Evolutionary conservation across 2,797 vertebrate species (phyloP).

Genomic region (Notolepis coatsorum): DNA sequence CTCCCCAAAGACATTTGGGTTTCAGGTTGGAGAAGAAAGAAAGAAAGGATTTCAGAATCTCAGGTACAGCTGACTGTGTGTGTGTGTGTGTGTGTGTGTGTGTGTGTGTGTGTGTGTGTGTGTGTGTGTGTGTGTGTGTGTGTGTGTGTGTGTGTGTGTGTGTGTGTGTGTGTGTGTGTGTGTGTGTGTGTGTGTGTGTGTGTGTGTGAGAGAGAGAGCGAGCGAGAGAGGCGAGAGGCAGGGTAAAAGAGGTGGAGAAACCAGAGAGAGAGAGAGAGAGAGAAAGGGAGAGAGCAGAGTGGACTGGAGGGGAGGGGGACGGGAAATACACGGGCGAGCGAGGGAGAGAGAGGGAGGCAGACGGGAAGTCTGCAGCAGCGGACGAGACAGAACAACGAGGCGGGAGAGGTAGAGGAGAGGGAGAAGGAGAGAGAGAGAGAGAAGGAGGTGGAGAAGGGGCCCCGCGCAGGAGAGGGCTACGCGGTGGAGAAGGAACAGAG

Average conservation of each 20-base stretch:
- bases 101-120: no score
- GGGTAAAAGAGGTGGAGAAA: constrained; percentile 71
- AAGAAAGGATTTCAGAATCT: constrained; percentile 49
- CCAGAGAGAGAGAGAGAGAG: constrained; percentile 58
- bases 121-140: no score
- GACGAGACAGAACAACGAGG: constrained; percentile 75
- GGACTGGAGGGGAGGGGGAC: constrained; percentile 54
- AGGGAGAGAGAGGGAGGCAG: constrained; percentile 58
- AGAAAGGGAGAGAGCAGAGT: constrained; percentile 30
- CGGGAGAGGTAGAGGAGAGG: constrained; percentile 68
- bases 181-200: constrained; percentile 9
- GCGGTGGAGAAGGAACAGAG: constrained; percentile 71
- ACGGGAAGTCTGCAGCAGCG: constrained; percentile 69
- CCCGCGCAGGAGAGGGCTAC: constrained; percentile 74
- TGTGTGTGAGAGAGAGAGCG: constrained; percentile 22
- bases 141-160: neutral
- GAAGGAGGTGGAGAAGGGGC: constrained; percentile 78
- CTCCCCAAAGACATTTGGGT: constrained; percentile 42
- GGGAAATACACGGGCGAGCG: constrained; percentile 71
- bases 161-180: neutral
- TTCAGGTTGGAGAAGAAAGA: constrained; percentile 44
- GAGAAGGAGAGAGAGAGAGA: constrained; percentile 62
- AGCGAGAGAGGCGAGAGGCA: constrained; percentile 63
- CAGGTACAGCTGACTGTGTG: constrained; percentile 69
- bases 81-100: neutral